Evolutionary conservation across 1,140 invertebrate species (phyloP), one percentile per base, ranked within the genome.

Genomic region (Apis mellifera): DNA sequence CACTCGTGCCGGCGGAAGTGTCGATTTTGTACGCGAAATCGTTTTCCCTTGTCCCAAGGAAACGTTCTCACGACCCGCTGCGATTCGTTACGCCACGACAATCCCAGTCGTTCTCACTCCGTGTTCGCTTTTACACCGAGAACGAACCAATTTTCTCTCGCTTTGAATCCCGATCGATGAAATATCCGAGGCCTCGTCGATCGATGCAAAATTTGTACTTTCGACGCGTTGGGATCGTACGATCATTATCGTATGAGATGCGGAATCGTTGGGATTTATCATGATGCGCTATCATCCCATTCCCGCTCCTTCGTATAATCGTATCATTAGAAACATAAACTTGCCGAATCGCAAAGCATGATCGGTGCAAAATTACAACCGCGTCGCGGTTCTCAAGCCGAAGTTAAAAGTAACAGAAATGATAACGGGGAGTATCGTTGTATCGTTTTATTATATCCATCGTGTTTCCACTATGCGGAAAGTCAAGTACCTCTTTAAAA

Each of bases 11-110:
- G n/a, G 26, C 79, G 85, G 85, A 86, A 86, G 68, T 72, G 84
- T 86, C 85, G 84, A 70, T 86, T 87, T 88, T 84, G 80, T 85
- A 75, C 78, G 86, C 64, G 57, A 84, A 82, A 84, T 85, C 75
- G 77, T 64, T 84, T 72, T 70, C 78, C 62, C 26, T 76, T 84
- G 78, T 83, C 62, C 59, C 75, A 48, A 48, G 75, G 65, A 55
- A 54, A 78, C 15, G 60, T 86, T 87, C 82, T 73, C 81, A 80
- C 85, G 85, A 50, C n/a, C 19, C 50, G 17, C 54, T 19, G 72
- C 8, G 42, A 81, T 68, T 73, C 42, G 23, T 75, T 23, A 11
- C 75, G 42, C 55, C 23, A n/a, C 57, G 71, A n/a, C 65, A 50
- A 68, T 21, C n/a, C 21, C 65, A 42, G 11, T 42, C 19, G 21